Conservation (phyloP, 2,888 invertebrate genomes). For the Cryptocephalus moraei region DNA sequence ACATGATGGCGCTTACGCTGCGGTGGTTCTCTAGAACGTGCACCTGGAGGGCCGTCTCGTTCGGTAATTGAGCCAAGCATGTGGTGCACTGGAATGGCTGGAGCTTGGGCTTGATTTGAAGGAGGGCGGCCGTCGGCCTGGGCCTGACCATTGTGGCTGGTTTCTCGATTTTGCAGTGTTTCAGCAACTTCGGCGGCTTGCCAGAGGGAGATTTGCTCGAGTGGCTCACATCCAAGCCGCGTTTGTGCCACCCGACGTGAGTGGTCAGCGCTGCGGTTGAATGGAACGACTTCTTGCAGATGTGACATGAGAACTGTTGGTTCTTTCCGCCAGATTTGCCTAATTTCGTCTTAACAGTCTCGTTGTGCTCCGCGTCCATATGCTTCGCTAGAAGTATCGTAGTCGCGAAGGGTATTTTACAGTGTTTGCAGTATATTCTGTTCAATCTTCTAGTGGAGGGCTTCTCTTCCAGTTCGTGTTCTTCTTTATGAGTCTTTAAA, state of each 20-base stretch:
- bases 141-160: neutral
- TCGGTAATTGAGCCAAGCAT: constrained; percentile 26
- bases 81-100: constrained; percentile 27
- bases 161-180: constrained; percentile 4
- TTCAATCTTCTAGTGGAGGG: constrained; percentile 2
- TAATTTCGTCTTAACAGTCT: constrained; percentile 15
- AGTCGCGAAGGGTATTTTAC: constrained; percentile 28
- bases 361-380: constrained; percentile 30
- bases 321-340: constrained; percentile 10
- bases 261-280: constrained; percentile 50
- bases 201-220: neutral
- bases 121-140: constrained; percentile 6
- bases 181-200: neutral
- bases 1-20: constrained; percentile 28
- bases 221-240: constrained; percentile 18
- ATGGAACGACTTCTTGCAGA: constrained; percentile 52
- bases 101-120: constrained; percentile 20
- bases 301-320: constrained; percentile 44
- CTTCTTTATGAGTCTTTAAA: constrained; percentile 35
- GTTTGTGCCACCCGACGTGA: constrained; percentile 52
- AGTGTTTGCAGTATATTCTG: constrained; percentile 29
- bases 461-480: constrained; percentile 20
- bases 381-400: constrained; percentile 24
- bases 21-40: constrained; percentile 34
- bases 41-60: constrained; percentile 33